Conservation (phyloP, 2,113 vertebrate genomes). For the Anhinga anhinga region DNA sequence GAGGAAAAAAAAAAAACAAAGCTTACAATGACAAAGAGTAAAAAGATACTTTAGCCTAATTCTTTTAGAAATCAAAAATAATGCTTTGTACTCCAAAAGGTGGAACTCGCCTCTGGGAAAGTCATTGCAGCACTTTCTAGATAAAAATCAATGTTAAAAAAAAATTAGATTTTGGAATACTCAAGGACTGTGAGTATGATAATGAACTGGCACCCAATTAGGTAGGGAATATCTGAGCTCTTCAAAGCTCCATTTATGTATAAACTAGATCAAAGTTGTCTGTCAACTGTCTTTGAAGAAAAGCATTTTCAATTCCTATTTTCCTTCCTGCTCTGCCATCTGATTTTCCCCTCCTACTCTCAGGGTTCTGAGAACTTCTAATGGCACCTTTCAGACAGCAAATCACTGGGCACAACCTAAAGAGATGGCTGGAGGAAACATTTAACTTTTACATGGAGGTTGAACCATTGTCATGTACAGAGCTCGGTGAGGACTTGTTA, state of each 20-base stretch:
- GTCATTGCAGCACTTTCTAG: slow-evolving; percentile 42
- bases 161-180: neutral
- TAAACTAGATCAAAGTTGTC: slow-evolving; percentile 48
- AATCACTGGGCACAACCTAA: neutral
- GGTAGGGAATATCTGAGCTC: neutral
- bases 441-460: neutral
- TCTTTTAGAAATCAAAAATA: slow-evolving; percentile 50
- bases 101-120: slow-evolving; percentile 66
- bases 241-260: slow-evolving; percentile 53
- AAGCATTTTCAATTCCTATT: neutral
- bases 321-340: neutral
- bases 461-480: neutral
- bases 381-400: neutral
- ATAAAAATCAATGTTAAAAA: slow-evolving; percentile 22
- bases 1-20: neutral
- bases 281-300: slow-evolving; percentile 43
- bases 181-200: neutral
- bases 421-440: neutral
- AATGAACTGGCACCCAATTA: slow-evolving; percentile 52
- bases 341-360: slow-evolving; percentile 1
- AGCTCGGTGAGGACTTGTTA: neutral
- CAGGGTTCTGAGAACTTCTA: slow-evolving; percentile 20
- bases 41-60: slow-evolving; percentile 16
- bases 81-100: slow-evolving; percentile 50
- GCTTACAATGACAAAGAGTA: slow-evolving; percentile 27